Evolutionary conservation across 2,888 invertebrate species (phyloP).

Genomic region (Ectropis crepuscularia): DNA sequence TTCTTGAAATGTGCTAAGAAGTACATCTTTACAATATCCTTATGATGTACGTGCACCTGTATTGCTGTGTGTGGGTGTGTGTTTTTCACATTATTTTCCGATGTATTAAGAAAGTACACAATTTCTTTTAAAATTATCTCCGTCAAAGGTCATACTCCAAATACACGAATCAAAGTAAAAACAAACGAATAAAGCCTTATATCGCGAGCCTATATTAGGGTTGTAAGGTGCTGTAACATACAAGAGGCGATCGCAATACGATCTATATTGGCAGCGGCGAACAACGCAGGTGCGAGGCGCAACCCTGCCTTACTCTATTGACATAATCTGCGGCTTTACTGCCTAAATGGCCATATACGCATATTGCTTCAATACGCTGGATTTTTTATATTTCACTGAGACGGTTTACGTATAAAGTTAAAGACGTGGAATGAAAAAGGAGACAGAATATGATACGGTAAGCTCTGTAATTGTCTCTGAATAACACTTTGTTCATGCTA

Average conservation of each 20-base stretch:
- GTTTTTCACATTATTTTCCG: too few relatives aligned
- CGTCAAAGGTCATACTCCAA: not conserved
- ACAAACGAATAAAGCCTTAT: constrained; percentile 23
- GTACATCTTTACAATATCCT: too few relatives aligned
- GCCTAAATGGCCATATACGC: constrained; percentile 32
- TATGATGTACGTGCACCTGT: too few relatives aligned
- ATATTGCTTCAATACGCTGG: constrained; percentile 34
- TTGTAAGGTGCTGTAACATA: constrained; percentile 29
- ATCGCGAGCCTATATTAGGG: constrained; percentile 29
- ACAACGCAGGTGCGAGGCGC: constrained; percentile 34
- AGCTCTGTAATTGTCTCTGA: too few relatives aligned
- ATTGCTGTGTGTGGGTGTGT: too few relatives aligned
- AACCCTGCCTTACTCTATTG: constrained; percentile 28
- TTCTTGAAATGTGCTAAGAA: too few relatives aligned
- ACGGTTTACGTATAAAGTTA: not conserved
- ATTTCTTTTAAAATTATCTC: too few relatives aligned
- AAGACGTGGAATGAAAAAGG: too few relatives aligned
- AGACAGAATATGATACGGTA: too few relatives aligned
- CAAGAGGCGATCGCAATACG: constrained; percentile 26
- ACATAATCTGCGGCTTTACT: constrained; percentile 38
- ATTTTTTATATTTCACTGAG: constrained; percentile 13
- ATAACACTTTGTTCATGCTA: too few relatives aligned
- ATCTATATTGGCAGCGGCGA: constrained; percentile 30
- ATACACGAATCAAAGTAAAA: constrained; percentile 11
- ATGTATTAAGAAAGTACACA: too few relatives aligned